Evolutionary conservation across 1,140 invertebrate species (phyloP).

Genomic region (Scylla paramamosain): DNA sequence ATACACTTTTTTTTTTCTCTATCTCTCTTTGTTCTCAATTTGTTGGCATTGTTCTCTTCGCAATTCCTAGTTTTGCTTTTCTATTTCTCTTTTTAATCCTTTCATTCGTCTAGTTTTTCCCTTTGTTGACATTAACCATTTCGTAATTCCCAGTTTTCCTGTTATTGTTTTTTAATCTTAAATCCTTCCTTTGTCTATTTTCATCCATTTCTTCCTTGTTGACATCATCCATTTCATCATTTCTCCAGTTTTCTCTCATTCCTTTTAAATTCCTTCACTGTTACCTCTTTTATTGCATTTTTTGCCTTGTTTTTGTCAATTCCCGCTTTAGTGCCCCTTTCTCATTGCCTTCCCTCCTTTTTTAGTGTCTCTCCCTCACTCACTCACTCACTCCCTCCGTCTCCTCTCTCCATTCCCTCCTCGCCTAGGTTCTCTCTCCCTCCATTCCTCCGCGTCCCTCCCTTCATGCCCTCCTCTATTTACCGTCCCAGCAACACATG

Average conservation of each 20-base stretch:
- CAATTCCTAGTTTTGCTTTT: neutral
- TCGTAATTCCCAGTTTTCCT: too few relatives aligned
- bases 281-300: too few relatives aligned
- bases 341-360: neutral
- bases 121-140: neutral
- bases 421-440: neutral
- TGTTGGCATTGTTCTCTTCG: neutral
- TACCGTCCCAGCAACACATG: conserved; percentile 56
- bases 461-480: neutral
- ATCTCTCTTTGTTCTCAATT: too few relatives aligned
- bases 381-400: neutral
- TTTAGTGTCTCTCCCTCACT: neutral
- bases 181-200: neutral
- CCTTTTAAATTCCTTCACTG: neutral
- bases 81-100: neutral
- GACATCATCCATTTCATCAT: neutral
- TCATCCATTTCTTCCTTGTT: neutral
- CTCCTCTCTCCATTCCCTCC: neutral
- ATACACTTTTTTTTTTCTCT: too few relatives aligned
- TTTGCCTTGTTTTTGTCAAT: neutral
- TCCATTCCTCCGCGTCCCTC: neutral
- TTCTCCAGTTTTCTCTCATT: conserved; percentile 22
- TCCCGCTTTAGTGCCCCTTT: too few relatives aligned
- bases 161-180: too few relatives aligned
- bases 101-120: neutral